Percentiles rank a stretch among this genome's conserved stretches.
These are phyloP conservation scores for Raja brachyura DNA, from an alignment of 2,113 vertebrate genomes.

Conservation along the genomic window DNA sequence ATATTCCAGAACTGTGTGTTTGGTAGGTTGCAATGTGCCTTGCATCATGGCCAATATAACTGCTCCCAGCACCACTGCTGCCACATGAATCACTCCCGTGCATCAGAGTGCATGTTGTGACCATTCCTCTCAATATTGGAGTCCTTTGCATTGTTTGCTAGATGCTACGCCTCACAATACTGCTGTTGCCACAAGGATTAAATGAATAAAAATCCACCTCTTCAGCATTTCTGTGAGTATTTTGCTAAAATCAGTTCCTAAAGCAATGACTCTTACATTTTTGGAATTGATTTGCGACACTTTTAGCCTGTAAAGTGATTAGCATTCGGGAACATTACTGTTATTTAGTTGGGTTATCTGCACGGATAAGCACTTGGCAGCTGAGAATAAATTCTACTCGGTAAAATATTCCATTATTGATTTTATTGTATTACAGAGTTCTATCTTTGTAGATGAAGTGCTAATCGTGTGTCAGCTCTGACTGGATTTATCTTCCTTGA, in stretches of 20 bases:
- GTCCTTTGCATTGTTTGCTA: too few relatives aligned
- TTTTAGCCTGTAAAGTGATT: conserved; percentile 7
- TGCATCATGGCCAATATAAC: too few relatives aligned
- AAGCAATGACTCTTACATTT: conserved; percentile 14
- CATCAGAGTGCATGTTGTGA: too few relatives aligned
- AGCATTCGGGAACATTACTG: not conserved
- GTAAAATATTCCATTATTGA: conserved; percentile 37
- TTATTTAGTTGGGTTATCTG: conserved; percentile 17
- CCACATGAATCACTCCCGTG: too few relatives aligned
- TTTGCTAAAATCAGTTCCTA: not conserved
- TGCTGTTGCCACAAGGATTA: not conserved
- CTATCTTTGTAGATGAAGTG: not conserved
- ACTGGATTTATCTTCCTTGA: not conserved
- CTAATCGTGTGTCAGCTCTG: not conserved
- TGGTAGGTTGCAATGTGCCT: too few relatives aligned
- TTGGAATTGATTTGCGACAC: conserved; percentile 1
- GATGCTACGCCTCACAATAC: not conserved
- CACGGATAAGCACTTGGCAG: conserved; percentile 29
- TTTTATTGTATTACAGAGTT: conserved; percentile 26
- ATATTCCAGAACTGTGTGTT: not conserved
- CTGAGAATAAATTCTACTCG: not conserved
- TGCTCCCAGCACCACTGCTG: not conserved
- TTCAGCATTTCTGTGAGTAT: not conserved
- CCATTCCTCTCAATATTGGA: too few relatives aligned
- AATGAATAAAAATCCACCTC: not conserved